These are phyloP conservation scores for Ectemnius lituratus DNA, from an alignment of 2,888 invertebrate species.

Conservation along the genomic window DNA sequence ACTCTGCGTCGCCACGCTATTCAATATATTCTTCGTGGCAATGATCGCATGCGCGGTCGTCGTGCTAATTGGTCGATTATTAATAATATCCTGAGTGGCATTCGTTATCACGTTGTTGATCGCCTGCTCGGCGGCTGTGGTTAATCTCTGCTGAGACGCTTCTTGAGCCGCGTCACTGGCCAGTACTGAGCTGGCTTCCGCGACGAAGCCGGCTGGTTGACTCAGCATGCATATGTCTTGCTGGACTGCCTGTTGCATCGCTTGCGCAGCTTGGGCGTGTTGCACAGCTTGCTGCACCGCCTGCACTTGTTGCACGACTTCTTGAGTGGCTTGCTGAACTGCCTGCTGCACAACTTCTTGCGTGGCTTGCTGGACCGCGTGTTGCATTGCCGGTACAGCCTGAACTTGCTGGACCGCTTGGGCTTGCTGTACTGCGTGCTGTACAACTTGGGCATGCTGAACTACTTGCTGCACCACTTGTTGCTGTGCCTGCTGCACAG, in stretches of 20 bases:
- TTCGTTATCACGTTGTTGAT: slow-evolving; percentile 75
- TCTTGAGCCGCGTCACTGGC: slow-evolving; percentile 75
- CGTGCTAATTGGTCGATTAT: slow-evolving; percentile 73
- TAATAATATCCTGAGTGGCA: slow-evolving; percentile 76
- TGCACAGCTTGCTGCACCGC: slow-evolving; percentile 76
- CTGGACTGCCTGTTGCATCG: slow-evolving; percentile 76
- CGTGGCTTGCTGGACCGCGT: slow-evolving; percentile 72
- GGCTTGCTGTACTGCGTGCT: slow-evolving; percentile 75
- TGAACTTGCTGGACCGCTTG: slow-evolving; percentile 75
- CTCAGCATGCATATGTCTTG: slow-evolving; percentile 75
- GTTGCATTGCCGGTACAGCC: slow-evolving; percentile 72
- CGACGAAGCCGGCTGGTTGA: slow-evolving; percentile 74
- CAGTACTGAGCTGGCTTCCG: slow-evolving; percentile 74
- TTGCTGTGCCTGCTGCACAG: slow-evolving; percentile 75
- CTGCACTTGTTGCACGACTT: slow-evolving; percentile 73
- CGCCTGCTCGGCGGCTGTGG: slow-evolving; percentile 75
- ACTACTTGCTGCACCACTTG: slow-evolving; percentile 76
- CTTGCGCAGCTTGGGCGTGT: slow-evolving; percentile 75
- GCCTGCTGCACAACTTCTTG: slow-evolving; percentile 74
- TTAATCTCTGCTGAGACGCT: slow-evolving; percentile 73
- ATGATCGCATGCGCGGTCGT: slow-evolving; percentile 77
- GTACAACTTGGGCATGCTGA: slow-evolving; percentile 75
- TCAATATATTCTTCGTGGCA: slow-evolving; percentile 75
- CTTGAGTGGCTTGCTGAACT: slow-evolving; percentile 74
- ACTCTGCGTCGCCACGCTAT: slow-evolving; percentile 75